Evolutionary conservation across 2,797 vertebrate genomes (phyloP).

Genomic region (Macropodus opercularis): DNA sequence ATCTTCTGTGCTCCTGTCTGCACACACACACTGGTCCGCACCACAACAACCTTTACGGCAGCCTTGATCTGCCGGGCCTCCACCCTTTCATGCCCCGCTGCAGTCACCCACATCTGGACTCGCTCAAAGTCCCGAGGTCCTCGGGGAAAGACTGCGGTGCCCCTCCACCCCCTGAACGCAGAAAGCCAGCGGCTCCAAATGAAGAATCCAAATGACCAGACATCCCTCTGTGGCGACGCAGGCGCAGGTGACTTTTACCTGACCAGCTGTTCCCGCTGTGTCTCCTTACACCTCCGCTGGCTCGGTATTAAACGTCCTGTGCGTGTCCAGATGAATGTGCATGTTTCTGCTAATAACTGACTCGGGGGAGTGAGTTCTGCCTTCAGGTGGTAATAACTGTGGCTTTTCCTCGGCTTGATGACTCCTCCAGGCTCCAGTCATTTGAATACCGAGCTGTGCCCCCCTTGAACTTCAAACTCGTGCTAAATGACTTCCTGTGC

Average conservation of each 20-base stretch:
- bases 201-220: conserved; percentile 52
- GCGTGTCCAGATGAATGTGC: neutral
- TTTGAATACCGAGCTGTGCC: conserved; percentile 61
- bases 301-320: too few relatives aligned
- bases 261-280: too few relatives aligned
- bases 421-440: conserved; percentile 53
- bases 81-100: conserved; percentile 51
- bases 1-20: conserved; percentile 49
- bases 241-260: too few relatives aligned
- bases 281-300: too few relatives aligned
- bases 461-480: conserved; percentile 69
- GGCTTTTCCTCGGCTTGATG: conserved; percentile 57
- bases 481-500: conserved; percentile 77
- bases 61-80: conserved; percentile 64
- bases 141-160: conserved; percentile 52
- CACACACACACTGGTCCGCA: conserved; percentile 25
- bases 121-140: conserved; percentile 58
- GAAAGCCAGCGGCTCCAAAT: too few relatives aligned
- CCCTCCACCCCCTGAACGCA: too few relatives aligned
- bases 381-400: conserved; percentile 53
- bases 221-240: conserved; percentile 3
- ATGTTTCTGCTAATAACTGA: conserved; percentile 8
- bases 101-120: conserved; percentile 76
- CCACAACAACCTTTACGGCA: conserved; percentile 58
- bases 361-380: conserved; percentile 40